Percentiles rank a stretch among this genome's conserved stretches.
phyloP scores from a whole-genome alignment of 2,113 vertebrate genomes.

The Brienomyrus longianalis region DNA sequence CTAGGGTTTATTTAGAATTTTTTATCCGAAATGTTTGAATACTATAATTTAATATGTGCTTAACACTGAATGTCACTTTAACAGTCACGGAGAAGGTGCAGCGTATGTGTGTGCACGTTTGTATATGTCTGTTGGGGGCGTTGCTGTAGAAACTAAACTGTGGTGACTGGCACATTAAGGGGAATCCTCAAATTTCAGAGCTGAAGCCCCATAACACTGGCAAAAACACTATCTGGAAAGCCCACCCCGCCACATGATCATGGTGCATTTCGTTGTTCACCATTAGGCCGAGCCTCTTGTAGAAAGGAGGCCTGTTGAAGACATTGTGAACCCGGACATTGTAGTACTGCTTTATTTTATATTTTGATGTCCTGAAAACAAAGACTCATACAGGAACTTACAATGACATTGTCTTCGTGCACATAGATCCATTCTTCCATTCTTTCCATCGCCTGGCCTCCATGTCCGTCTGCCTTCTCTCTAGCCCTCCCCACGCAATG shows the following conservation, averaged over 20 bases:
- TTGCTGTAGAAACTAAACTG: not conserved
- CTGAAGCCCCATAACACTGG: not conserved
- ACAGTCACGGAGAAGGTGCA: not conserved
- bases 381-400: not conserved
- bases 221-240: not conserved
- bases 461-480: not conserved
- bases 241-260: no score
- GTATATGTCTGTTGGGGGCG: not conserved
- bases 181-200: not conserved
- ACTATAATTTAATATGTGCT: not conserved
- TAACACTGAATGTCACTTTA: not conserved
- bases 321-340: not conserved
- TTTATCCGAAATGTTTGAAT: not conserved
- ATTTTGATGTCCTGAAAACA: not conserved
- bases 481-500: not conserved
- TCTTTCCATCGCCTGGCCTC: not conserved
- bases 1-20: not conserved
- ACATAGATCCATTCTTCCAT: not conserved
- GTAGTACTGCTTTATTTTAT: not conserved
- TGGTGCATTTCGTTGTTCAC: not conserved
- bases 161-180: not conserved
- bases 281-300: not conserved
- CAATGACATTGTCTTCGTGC: not conserved
- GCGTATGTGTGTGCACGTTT: not conserved
- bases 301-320: not conserved